Evolutionary conservation across 2,888 invertebrate species (phyloP).

Genomic region (Archips crataeganus): DNA sequence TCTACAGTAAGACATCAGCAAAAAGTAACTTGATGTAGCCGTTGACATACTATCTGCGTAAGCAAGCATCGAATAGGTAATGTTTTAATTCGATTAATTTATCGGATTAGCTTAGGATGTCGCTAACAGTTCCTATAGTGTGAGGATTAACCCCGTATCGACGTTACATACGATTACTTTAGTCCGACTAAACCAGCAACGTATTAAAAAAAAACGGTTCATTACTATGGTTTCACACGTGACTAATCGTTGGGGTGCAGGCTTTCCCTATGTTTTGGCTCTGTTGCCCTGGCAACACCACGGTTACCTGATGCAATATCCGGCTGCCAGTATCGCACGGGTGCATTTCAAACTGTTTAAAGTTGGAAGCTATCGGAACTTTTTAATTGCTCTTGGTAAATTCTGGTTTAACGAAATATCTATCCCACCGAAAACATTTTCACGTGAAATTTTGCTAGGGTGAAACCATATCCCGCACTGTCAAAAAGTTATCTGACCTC

Average conservation of each 20-base stretch:
- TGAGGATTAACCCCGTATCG: not conserved
- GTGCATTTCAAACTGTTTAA: slow-evolving; percentile 38
- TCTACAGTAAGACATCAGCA: not conserved
- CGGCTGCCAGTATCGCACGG: slow-evolving; percentile 62
- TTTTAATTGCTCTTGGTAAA: slow-evolving; percentile 16
- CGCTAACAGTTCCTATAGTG: not conserved
- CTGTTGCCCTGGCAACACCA: slow-evolving; percentile 75
- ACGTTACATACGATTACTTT: not conserved
- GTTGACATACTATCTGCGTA: too few species aligned
- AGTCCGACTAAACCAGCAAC: slow-evolving; percentile 7
- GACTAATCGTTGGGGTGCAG: slow-evolving; percentile 52
- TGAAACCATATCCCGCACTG: too few species aligned
- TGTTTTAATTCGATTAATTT: not conserved
- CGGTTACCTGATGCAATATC: slow-evolving; percentile 68
- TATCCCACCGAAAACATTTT: too few species aligned
- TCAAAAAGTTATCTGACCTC: too few species aligned
- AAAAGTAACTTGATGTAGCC: not conserved
- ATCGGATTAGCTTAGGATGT: not conserved
- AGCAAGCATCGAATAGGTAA: not conserved
- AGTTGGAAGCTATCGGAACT: slow-evolving; percentile 24
- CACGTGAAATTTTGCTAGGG: too few species aligned
- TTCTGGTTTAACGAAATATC: too few species aligned
- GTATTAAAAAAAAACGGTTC: slow-evolving; percentile 21
- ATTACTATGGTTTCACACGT: slow-evolving; percentile 41
- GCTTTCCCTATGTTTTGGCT: slow-evolving; percentile 76